Conservation (phyloP, 2,113 vertebrate species). For the Euleptes europaea region DNA sequence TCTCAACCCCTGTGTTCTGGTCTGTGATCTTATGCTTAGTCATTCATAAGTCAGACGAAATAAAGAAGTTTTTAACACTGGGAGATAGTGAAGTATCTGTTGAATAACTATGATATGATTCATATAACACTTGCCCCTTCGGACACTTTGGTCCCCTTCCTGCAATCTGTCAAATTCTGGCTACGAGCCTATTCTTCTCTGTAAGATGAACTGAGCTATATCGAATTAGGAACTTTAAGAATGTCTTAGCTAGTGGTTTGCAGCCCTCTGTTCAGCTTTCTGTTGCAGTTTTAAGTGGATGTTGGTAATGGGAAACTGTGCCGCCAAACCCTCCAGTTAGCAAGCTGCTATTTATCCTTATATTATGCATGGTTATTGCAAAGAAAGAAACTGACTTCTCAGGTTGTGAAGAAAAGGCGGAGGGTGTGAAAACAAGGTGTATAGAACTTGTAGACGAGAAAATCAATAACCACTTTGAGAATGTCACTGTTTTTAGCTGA, state of each 20-base stretch:
- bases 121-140: not conserved
- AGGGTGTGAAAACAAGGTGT: not conserved
- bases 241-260: not conserved
- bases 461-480: not conserved
- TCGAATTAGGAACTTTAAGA: slow-evolving; percentile 9
- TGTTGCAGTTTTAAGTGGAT: not conserved
- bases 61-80: slow-evolving; percentile 13
- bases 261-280: not conserved
- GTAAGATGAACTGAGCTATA: slow-evolving; percentile 20
- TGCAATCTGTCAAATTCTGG: slow-evolving; percentile 8
- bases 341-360: not conserved
- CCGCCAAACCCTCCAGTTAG: not conserved
- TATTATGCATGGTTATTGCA: not conserved
- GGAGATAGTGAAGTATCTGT: slow-evolving; percentile 23
- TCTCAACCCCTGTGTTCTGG: slow-evolving; percentile 6
- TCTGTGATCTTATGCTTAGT: slow-evolving; percentile 8
- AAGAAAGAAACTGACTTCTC: not conserved
- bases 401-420: not conserved
- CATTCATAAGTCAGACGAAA: slow-evolving; percentile 13
- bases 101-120: slow-evolving; percentile 27
- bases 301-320: not conserved
- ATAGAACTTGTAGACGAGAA: not conserved
- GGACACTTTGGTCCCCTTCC: slow-evolving; percentile 2
- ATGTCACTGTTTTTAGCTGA: not conserved
- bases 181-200: not conserved